phyloP scores from a whole-genome alignment of 2,888 invertebrate species.

The Linyphia triangularis region DNA sequence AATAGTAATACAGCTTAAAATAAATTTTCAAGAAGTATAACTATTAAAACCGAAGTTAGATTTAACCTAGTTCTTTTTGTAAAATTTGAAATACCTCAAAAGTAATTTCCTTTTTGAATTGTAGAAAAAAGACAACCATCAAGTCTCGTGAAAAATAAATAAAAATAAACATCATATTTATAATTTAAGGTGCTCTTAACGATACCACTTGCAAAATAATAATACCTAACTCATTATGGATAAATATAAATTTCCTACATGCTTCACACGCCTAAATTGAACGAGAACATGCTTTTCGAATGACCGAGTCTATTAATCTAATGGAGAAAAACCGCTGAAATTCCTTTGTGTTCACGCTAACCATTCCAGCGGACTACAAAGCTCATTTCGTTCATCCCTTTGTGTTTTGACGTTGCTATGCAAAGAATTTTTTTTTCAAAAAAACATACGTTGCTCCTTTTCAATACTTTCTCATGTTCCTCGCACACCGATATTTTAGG shows the following conservation, averaged over 20 bases:
- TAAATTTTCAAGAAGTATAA: no score
- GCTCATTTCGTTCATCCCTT: constrained; percentile 61
- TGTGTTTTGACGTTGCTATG: constrained; percentile 68
- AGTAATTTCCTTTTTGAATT: no score
- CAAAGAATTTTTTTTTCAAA: constrained; percentile 38
- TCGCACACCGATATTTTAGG: constrained; percentile 39
- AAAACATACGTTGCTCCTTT: constrained; percentile 39
- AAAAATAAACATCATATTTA: no score
- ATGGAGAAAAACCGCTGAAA: constrained; percentile 60
- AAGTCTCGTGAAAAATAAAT: no score
- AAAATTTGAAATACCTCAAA: no score
- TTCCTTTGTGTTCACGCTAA: constrained; percentile 52
- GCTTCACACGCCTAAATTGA: constrained; percentile 5
- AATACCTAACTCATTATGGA: neutral
- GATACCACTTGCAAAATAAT: neutral
- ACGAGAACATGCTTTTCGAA: constrained; percentile 39
- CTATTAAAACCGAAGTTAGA: no score
- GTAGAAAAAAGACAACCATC: no score
- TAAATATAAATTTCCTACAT: neutral
- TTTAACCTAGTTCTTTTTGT: no score
- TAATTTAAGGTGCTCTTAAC: no score
- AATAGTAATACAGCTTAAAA: no score
- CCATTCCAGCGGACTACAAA: constrained; percentile 56
- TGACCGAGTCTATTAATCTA: constrained; percentile 49
- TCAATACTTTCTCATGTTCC: constrained; percentile 56